Base-by-base conservation (phyloP, 2,888 invertebrate genomes). In the Electrophaes corylata region DNA sequence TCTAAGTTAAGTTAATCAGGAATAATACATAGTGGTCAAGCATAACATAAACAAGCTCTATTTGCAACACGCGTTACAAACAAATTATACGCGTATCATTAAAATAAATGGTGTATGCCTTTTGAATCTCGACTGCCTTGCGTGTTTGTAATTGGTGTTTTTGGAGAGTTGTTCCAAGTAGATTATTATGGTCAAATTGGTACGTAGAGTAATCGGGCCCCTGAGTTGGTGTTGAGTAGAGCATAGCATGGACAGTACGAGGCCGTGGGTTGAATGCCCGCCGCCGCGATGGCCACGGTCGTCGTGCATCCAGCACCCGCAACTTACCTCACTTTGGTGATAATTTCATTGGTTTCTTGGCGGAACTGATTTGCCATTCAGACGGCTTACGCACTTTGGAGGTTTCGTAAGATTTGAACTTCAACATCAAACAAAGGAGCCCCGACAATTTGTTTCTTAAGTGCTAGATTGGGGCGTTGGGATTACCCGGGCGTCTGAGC, bases 191-290 rank as follows among this genome's bases (percentile, higher is more conserved):
- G 60, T 60, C 47, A 54, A 48, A 56, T 55, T 53, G 53, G 56
- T 16, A 33, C 26, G 55, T 51, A 48, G 37, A 37, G 37, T 54
- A 37, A 35, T 52, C 40, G 49, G 58, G 47, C 50, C 55, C 55
- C 63, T 60, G 52, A 56, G 56, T 46, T 57, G 31, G 29, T 55
- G 58, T 54, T 61, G 64, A 61, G 65, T 62, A 65, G 73, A 73
- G 76, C 71, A 65, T 69, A 69, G 71, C 70, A 64, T 67, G 68
- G 65, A 35, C 67, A 64, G 62, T 63, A 74, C 76, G 80, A 76
- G 79, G 79, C 83, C 78, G 77, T 67, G 88, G 82, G 91, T 91
- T 90, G 89, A 91, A 90, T 83, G 89, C 73, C 90, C 90, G 26
- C 26, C 26, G 83, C 78, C 71, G 75, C 75, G 60, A 70, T 67